Evolutionary conservation across 2,113 vertebrate species (phyloP).

Genomic region (Baryphthengus martii): DNA sequence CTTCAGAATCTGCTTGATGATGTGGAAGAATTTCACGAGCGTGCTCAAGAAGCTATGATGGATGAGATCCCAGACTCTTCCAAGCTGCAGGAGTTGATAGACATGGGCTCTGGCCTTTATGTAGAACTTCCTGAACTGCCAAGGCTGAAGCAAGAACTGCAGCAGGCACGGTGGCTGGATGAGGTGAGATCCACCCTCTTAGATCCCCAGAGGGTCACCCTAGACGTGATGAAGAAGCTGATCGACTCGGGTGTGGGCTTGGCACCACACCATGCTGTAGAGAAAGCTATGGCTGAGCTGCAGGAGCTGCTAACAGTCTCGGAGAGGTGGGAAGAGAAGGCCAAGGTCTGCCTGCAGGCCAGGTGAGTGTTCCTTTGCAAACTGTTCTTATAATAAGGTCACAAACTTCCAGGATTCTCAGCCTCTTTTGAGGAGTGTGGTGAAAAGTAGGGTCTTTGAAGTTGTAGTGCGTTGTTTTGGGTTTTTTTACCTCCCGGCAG

Average conservation of each 20-base stretch:
- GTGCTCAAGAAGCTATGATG: constrained; percentile 89
- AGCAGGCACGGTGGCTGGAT: constrained; percentile 97
- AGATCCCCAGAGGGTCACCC: constrained; percentile 90
- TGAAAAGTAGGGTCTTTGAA: neutral
- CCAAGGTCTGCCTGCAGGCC: constrained; percentile 91
- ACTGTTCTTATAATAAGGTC: neutral
- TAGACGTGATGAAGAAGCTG: constrained; percentile 96
- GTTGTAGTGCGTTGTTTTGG: neutral
- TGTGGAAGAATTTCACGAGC: constrained; percentile 96
- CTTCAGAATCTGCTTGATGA: constrained; percentile 92
- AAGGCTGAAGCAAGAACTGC: constrained; percentile 91
- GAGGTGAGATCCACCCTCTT: constrained; percentile 92
- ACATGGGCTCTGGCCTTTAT: constrained; percentile 91
- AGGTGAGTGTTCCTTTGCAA: constrained; percentile 76
- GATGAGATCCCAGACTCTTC: constrained; percentile 92
- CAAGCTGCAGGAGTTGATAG: constrained; percentile 91
- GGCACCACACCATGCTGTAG: constrained; percentile 94
- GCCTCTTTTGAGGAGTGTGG: neutral
- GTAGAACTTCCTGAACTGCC: constrained; percentile 94
- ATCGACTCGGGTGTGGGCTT: constrained; percentile 96
- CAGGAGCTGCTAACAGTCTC: constrained; percentile 97
- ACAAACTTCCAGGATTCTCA: accelerated
- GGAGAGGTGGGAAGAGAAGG: constrained; percentile 97
- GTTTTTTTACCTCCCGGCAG: neutral
- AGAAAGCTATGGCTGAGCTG: constrained; percentile 97